phyloP scores from a whole-genome alignment of 1,140 invertebrate genomes.

The Plectrocnemia conspersa region DNA sequence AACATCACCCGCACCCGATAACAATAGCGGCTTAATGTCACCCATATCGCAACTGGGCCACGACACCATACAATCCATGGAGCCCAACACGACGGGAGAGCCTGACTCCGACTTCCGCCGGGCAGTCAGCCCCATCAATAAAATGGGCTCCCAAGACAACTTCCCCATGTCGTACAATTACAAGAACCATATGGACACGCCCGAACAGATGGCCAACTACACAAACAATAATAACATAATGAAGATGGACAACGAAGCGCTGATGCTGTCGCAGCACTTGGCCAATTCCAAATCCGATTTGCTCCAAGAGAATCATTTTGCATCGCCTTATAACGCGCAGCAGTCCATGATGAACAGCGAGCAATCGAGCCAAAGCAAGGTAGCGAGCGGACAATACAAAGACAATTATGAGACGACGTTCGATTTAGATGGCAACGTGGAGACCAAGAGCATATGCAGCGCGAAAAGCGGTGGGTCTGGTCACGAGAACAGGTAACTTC shows the following conservation, averaged over 20 bases:
- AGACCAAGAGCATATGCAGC: slow-evolving; percentile 63
- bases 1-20: slow-evolving; percentile 39
- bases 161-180: slow-evolving; percentile 38
- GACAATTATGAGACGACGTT: slow-evolving; percentile 80
- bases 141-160: slow-evolving; percentile 32
- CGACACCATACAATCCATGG: slow-evolving; percentile 28
- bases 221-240: slow-evolving; percentile 49
- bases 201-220: too few species aligned
- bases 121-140: slow-evolving; percentile 41
- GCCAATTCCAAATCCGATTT: slow-evolving; percentile 47
- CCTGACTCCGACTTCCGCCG: slow-evolving; percentile 41
- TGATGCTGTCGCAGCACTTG: slow-evolving; percentile 45
- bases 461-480: slow-evolving; percentile 61
- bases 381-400: slow-evolving; percentile 44
- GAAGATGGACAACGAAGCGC: slow-evolving; percentile 48
- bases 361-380: slow-evolving; percentile 37
- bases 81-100: slow-evolving; percentile 38
- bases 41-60: slow-evolving; percentile 37
- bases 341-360: slow-evolving; percentile 23
- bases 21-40: slow-evolving; percentile 46
- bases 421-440: slow-evolving; percentile 78
- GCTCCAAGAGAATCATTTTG: slow-evolving; percentile 41
- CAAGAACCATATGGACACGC: slow-evolving; percentile 40
- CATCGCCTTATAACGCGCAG: slow-evolving; percentile 38
- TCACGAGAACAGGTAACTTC: slow-evolving; percentile 56